Conservation (phyloP, 2,888 invertebrate species). For the Anagyrus pseudococci region DNA sequence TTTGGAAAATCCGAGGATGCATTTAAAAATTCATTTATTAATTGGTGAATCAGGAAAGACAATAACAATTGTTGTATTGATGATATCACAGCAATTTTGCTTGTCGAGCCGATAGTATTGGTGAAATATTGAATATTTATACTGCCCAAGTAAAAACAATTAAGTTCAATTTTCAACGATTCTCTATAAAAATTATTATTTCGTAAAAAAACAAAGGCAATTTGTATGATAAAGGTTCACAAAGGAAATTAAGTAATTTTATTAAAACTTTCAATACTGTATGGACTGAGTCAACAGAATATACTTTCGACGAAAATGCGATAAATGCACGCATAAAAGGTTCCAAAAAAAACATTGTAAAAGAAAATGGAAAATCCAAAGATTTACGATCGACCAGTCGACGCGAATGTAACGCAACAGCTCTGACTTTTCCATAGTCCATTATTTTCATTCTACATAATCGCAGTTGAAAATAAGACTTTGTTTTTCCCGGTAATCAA, state of each 20-base stretch:
- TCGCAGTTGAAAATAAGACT: slow-evolving; percentile 6
- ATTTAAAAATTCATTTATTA: not conserved
- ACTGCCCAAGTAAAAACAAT: not conserved
- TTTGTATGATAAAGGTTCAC: not conserved
- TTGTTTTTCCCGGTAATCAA: slow-evolving; percentile 24
- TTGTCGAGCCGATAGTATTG: not conserved
- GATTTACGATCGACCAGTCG: not conserved
- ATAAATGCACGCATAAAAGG: too few relatives aligned
- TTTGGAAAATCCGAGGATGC: not conserved
- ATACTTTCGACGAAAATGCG: too few relatives aligned
- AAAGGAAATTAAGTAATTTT: too few relatives aligned
- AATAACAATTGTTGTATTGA: not conserved
- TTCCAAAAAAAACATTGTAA: not conserved
- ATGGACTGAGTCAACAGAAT: too few relatives aligned
- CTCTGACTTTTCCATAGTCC: not conserved
- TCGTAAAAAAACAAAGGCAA: not conserved
- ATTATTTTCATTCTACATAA: slow-evolving; percentile 17
- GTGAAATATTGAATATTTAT: not conserved
- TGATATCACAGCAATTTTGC: not conserved
- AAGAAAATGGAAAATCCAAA: not conserved
- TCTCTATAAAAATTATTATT: not conserved
- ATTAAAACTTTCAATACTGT: too few relatives aligned
- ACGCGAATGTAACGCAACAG: not conserved
- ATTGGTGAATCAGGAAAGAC: slow-evolving; percentile 12
- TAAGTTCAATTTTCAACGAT: not conserved